phyloP scores from a whole-genome alignment of 2,797 vertebrate genomes.

The Darevskia mixta region DNA sequence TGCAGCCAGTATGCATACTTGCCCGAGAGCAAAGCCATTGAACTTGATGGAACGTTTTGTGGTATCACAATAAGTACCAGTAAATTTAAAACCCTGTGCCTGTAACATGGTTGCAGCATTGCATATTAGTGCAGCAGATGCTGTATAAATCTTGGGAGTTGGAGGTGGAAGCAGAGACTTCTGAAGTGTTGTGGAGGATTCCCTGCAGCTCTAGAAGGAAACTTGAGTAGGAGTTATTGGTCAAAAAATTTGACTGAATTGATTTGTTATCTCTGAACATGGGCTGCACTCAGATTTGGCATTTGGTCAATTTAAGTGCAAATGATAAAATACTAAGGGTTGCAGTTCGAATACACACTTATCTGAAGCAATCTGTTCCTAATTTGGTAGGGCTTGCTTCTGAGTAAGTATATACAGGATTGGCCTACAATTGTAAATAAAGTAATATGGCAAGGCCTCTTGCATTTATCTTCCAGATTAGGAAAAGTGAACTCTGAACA shows the following conservation, averaged over 20 bases:
- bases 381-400: background rate
- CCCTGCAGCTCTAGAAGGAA: background rate
- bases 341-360: background rate
- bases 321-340: background rate
- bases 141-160: background rate
- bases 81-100: slow-evolving; percentile 22
- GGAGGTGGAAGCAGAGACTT: background rate
- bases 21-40: background rate
- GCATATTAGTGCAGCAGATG: background rate
- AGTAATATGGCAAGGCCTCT: background rate
- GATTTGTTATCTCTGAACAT: accelerated
- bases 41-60: background rate
- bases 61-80: background rate
- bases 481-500: background rate
- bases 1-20: background rate
- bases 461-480: background rate
- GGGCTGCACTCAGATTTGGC: background rate
- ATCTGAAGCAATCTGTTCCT: background rate
- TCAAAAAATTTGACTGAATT: slow-evolving; percentile 16
- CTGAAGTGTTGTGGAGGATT: background rate
- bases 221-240: background rate
- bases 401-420: background rate
- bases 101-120: background rate
- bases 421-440: background rate
- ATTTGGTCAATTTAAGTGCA: background rate